These are phyloP conservation scores for Hyles euphorbiae DNA, from an alignment of 1,140 invertebrate genomes.

Conservation along the genomic window DNA sequence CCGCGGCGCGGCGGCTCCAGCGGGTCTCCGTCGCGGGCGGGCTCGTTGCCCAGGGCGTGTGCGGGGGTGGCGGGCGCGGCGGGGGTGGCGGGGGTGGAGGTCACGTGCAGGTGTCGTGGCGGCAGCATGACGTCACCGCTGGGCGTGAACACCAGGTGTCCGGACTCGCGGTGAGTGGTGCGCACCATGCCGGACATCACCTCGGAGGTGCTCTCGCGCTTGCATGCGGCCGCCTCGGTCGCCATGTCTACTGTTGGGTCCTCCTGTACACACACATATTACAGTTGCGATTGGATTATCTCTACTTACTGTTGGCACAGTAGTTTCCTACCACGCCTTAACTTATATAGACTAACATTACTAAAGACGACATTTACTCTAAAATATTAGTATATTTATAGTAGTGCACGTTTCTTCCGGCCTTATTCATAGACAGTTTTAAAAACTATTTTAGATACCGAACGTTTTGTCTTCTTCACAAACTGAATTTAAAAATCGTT, in stretches of 20 bases:
- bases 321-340: too few species aligned
- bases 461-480: too few species aligned
- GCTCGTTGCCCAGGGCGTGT: conserved; percentile 36
- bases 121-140: conserved; percentile 69
- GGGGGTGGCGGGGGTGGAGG: conserved; percentile 25
- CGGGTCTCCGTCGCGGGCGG: conserved; percentile 25
- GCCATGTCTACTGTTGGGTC: conserved; percentile 61
- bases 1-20: conserved; percentile 55
- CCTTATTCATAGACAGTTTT: too few species aligned
- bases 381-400: too few species aligned
- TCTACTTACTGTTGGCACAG: too few species aligned
- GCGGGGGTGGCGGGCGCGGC: conserved; percentile 33
- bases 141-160: conserved; percentile 68
- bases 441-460: too few species aligned
- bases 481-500: too few species aligned
- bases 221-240: conserved; percentile 34
- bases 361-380: too few species aligned
- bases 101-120: conserved; percentile 20
- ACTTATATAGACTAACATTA: too few species aligned
- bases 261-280: conserved; percentile 35
- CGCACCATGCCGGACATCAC: conserved; percentile 71
- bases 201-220: conserved; percentile 61
- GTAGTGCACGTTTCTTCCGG: too few species aligned
- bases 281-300: too few species aligned
- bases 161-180: conserved; percentile 65